Evolutionary conservation across 2,797 vertebrate genomes (phyloP).

Genomic region (Avahi laniger): DNA sequence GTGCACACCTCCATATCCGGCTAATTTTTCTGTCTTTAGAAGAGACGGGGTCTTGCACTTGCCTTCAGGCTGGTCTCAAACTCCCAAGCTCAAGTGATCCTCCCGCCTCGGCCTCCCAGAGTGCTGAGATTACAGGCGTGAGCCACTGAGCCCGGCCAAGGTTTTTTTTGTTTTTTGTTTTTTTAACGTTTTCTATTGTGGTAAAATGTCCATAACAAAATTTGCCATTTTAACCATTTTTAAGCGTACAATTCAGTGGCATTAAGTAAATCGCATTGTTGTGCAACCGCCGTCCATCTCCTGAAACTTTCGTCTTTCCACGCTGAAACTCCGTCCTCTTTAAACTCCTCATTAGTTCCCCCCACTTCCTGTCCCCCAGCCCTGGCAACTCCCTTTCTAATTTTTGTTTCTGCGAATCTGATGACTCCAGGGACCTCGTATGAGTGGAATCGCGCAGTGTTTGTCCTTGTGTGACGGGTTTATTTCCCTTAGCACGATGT

Average conservation of each 20-base stretch:
- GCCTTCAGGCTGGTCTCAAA: too few species aligned
- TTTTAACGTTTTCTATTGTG: neutral
- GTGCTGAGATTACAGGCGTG: too few species aligned
- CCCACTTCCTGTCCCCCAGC: fast-evolving
- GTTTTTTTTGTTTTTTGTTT: neutral
- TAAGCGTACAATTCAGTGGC: neutral
- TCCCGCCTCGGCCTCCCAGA: too few species aligned
- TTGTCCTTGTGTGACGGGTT: neutral
- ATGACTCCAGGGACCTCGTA: neutral
- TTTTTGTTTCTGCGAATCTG: neutral
- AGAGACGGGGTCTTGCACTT: too few species aligned
- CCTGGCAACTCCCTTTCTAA: neutral
- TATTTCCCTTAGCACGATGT: neutral
- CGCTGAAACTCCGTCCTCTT: neutral
- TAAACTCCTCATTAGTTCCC: neutral
- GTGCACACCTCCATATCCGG: too few species aligned
- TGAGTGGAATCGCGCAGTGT: neutral
- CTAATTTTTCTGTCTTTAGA: too few species aligned
- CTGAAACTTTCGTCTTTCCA: neutral
- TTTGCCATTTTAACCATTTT: neutral
- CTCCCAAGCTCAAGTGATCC: too few species aligned
- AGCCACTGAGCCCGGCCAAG: too few species aligned
- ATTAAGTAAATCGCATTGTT: neutral
- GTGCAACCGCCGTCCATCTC: neutral
- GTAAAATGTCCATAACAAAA: neutral